These are phyloP conservation scores for Sorex maritimensis DNA, from an alignment of 2,797 vertebrate species.

Conservation along the genomic window DNA sequence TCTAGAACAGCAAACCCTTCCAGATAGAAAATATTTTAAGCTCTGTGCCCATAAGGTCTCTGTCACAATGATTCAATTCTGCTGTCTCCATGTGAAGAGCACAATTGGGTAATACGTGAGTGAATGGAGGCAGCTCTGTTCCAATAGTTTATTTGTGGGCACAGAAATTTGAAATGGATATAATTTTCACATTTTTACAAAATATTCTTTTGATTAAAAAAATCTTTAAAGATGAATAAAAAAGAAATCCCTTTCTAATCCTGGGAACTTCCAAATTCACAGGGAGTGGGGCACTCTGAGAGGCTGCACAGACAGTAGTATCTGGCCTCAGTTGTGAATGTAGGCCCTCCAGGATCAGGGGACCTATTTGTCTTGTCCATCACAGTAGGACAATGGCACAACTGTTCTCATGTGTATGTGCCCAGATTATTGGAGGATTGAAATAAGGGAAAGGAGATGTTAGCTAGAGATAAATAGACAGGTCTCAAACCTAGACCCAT, in stretches of 20 bases:
- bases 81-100: background rate
- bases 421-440: background rate
- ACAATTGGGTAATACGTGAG: no score
- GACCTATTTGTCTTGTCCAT: background rate
- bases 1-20: background rate
- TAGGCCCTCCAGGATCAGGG: background rate
- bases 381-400: no score
- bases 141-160: background rate
- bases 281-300: background rate
- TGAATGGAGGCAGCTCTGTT: background rate
- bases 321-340: background rate
- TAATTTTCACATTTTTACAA: constrained; percentile 13
- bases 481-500: background rate
- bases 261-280: background rate
- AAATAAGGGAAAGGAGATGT: background rate
- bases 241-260: background rate
- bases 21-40: constrained; percentile 22
- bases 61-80: background rate
- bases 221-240: background rate
- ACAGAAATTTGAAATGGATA: background rate
- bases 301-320: background rate
- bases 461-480: background rate
- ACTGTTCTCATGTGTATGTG: background rate
- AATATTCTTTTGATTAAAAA: constrained; percentile 36
- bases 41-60: background rate